These are phyloP conservation scores for Thereva nobilitata DNA, from an alignment of 2,888 invertebrate species.

Conservation along the genomic window DNA sequence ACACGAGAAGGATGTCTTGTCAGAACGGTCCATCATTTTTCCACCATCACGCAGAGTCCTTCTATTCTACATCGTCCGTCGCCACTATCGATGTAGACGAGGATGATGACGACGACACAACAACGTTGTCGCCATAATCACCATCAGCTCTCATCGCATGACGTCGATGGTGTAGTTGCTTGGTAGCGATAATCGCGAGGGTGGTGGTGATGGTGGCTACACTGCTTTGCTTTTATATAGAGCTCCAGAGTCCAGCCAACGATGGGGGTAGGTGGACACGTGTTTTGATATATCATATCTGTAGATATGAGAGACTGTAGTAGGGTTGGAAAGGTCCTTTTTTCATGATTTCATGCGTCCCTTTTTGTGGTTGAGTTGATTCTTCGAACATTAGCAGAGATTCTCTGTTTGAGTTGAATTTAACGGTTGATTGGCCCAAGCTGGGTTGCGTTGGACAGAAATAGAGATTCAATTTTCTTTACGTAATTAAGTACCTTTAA, in stretches of 20 bases:
- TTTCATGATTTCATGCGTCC: slow-evolving; percentile 13
- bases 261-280: slow-evolving; percentile 11
- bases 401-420: slow-evolving; percentile 15
- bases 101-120: too few species aligned
- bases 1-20: slow-evolving; percentile 18
- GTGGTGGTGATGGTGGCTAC: neutral
- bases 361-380: slow-evolving; percentile 25
- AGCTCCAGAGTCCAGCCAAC: slow-evolving; percentile 1
- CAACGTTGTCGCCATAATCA: neutral
- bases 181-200: neutral
- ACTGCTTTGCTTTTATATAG: neutral
- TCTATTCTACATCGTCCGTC: slow-evolving; percentile 10
- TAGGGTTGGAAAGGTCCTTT: neutral
- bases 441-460: too few species aligned
- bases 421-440: neutral
- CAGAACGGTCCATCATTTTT: slow-evolving; percentile 24
- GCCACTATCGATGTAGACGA: neutral
- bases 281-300: slow-evolving; percentile 1
- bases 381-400: neutral
- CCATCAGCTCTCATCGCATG: slow-evolving; percentile 13
- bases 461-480: too few species aligned
- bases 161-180: neutral
- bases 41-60: slow-evolving; percentile 21
- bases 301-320: neutral
- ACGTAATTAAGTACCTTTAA: too few species aligned